Percentiles rank a stretch among this genome's conserved stretches.
Evolutionary conservation across 2,888 invertebrate species (phyloP).

Genomic region (Clunio marinus): DNA sequence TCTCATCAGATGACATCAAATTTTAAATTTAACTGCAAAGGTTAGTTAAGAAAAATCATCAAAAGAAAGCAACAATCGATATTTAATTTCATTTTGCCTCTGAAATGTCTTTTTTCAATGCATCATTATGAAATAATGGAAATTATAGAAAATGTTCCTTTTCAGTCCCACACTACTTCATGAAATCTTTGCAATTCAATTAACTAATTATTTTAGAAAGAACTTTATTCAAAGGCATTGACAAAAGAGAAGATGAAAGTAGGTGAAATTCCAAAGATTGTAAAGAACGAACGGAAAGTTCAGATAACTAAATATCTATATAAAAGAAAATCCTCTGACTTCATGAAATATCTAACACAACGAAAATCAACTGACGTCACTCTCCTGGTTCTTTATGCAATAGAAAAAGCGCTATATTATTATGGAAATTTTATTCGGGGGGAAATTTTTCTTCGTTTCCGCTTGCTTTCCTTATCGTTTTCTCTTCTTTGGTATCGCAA

Average conservation of each 20-base stretch:
- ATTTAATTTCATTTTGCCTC: slow-evolving; percentile 11
- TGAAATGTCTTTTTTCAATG: no score
- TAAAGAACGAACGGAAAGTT: background rate
- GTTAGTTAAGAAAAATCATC: background rate
- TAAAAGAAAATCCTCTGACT: no score
- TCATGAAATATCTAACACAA: background rate
- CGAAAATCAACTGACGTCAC: background rate
- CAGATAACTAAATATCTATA: background rate
- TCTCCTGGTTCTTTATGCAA: background rate
- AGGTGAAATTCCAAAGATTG: slow-evolving; percentile 24
- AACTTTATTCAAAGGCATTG: no score
- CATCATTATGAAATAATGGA: no score
- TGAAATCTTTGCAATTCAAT: slow-evolving; percentile 31
- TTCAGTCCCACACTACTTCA: no score
- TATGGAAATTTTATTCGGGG: slow-evolving; percentile 2
- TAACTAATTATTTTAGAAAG: slow-evolving; percentile 18
- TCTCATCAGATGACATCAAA: no score
- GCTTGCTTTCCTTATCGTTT: background rate
- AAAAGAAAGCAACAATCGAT: background rate
- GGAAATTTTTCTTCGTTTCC: slow-evolving; percentile 3
- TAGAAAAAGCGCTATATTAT: background rate
- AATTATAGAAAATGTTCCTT: no score
- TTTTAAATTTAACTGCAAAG: no score
- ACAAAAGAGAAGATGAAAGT: slow-evolving; percentile 24
- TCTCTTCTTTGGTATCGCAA: background rate